Conservation (phyloP, 2,797 vertebrate species). For the Arnoldichthys spilopterus region DNA sequence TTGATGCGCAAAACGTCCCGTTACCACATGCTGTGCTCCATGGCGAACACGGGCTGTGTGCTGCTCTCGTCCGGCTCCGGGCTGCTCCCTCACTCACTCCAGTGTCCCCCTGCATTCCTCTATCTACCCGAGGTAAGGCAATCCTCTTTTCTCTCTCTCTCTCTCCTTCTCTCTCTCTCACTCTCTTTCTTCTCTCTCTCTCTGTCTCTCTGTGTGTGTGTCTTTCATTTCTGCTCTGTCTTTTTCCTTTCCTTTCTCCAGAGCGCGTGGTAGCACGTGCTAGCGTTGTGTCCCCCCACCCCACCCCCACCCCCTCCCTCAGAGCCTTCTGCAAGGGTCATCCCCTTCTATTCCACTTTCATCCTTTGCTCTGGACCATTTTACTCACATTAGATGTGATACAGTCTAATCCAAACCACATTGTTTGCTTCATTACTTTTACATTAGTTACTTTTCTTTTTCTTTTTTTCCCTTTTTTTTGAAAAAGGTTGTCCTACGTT, state of each 20-base stretch:
- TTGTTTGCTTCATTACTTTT: background rate
- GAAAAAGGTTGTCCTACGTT: background rate
- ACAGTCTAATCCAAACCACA: background rate
- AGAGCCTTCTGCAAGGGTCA: constrained; percentile 47
- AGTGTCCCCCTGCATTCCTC: constrained; percentile 92
- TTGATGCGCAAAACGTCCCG: constrained; percentile 81
- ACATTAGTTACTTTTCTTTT: background rate
- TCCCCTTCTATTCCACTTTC: constrained; percentile 34
- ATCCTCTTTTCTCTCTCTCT: constrained; percentile 16
- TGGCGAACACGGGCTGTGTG: constrained; percentile 95
- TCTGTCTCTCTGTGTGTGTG: too few relatives aligned
- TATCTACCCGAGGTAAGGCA: constrained; percentile 94
- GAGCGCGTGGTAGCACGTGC: constrained; percentile 53
- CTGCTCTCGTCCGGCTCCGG: constrained; percentile 88
- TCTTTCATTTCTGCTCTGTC: background rate
- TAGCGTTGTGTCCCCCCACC: constrained; percentile 41
- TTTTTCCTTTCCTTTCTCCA: constrained; percentile 16
- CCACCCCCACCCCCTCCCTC: constrained; percentile 42
- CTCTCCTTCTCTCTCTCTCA: background rate
- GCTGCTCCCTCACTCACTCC: constrained; percentile 91
- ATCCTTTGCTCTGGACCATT: constrained; percentile 23
- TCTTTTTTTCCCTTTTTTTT: constrained; percentile 1
- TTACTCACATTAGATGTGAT: background rate
- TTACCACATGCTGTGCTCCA: constrained; percentile 96
- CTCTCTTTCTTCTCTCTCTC: too few relatives aligned